A percentile compares a stretch with the other conserved stretches of the same genome.
These are phyloP conservation scores for Euwallacea fornicatus DNA, from an alignment of 1,140 invertebrate genomes.

Conservation along the genomic window DNA sequence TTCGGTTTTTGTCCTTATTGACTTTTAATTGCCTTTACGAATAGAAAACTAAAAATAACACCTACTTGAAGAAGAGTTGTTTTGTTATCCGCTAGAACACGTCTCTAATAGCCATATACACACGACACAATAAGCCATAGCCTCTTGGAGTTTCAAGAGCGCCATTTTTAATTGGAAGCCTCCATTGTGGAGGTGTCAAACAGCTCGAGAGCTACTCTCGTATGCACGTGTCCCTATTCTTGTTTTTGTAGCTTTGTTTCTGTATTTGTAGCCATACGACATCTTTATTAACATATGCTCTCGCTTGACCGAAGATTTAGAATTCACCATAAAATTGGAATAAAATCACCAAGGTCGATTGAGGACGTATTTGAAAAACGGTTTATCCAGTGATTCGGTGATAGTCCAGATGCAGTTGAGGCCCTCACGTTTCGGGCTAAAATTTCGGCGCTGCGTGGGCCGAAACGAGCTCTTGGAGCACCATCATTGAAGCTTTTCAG, in stretches of 20 bases:
- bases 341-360: too few species aligned
- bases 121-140: constrained; percentile 21
- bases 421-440: too few species aligned
- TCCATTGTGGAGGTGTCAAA: constrained; percentile 22
- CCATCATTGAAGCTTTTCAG: too few species aligned
- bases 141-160: constrained; percentile 18
- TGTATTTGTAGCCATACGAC: too few species aligned
- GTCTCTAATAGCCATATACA: constrained; percentile 22
- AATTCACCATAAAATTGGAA: too few species aligned
- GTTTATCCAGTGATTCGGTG: too few species aligned
- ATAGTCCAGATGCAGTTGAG: too few species aligned
- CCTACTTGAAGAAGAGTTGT: neutral
- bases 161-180: constrained; percentile 28
- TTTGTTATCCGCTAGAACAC: constrained; percentile 21
- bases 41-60: neutral
- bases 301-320: too few species aligned
- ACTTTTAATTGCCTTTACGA: constrained; percentile 9
- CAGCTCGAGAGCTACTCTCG: constrained; percentile 11
- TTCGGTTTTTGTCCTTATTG: constrained; percentile 2
- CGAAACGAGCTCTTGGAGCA: too few species aligned
- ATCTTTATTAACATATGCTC: too few species aligned
- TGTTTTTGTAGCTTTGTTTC: constrained; percentile 6
- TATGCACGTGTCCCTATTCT: constrained; percentile 17
- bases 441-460: too few species aligned
- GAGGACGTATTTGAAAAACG: too few species aligned